Percentiles rank a stretch among this genome's conserved stretches.
Evolutionary conservation across 2,113 vertebrate genomes (phyloP).

Genomic region (Pseudopipra pipra): DNA sequence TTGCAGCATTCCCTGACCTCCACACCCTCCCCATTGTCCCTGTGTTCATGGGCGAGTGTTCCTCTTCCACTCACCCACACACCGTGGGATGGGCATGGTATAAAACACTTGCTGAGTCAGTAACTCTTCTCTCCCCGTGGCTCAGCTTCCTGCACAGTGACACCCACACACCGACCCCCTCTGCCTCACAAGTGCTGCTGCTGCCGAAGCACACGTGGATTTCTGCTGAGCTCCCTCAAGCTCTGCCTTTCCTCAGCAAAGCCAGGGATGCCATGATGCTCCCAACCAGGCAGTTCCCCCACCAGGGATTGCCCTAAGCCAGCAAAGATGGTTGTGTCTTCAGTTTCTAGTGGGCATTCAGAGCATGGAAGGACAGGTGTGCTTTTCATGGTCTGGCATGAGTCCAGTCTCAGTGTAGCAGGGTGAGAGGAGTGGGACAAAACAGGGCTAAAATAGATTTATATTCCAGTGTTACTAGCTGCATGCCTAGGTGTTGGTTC

Average conservation of each 20-base stretch:
- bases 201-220: background rate
- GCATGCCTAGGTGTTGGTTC: background rate
- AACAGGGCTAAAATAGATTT: background rate
- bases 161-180: background rate
- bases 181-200: background rate
- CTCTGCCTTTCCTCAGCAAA: background rate
- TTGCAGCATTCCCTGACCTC: background rate
- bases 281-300: background rate
- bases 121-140: background rate
- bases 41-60: rapidly evolving
- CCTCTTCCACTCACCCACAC: background rate
- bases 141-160: background rate
- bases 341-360: background rate
- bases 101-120: background rate
- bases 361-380: background rate
- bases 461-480: background rate
- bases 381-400: background rate
- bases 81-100: no score
- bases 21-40: rapidly evolving
- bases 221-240: background rate
- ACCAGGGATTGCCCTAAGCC: background rate
- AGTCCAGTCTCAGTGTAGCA: background rate
- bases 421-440: background rate
- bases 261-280: background rate
- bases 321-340: background rate